Evolutionary conservation across 2,113 vertebrate species (phyloP).

Genomic region (Capreolus pygargus): DNA sequence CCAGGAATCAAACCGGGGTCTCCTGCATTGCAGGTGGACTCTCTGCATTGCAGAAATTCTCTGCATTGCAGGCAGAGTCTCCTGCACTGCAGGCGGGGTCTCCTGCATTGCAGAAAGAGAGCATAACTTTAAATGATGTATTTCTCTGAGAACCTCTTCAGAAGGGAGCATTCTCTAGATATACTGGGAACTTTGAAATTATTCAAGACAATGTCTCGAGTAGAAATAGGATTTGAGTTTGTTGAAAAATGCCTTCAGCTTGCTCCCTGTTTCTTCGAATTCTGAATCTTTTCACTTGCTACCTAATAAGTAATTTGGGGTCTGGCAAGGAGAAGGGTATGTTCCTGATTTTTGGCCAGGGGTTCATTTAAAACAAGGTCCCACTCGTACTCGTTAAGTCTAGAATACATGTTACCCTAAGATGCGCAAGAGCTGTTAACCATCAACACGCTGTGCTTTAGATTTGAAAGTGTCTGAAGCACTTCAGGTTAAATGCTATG

Average conservation of each 20-base stretch:
- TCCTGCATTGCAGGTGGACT: neutral
- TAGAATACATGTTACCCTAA: neutral
- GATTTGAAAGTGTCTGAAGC: neutral
- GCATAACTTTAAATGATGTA: neutral
- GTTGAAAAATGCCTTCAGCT: neutral
- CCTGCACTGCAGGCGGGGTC: neutral
- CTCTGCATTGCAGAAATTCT: neutral
- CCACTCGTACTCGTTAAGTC: neutral
- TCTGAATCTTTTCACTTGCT: neutral
- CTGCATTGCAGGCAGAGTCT: neutral
- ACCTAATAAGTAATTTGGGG: neutral
- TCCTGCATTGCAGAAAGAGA: neutral
- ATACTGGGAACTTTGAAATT: neutral
- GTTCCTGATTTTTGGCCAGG: neutral
- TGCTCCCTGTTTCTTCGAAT: neutral
- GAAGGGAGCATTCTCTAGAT: neutral
- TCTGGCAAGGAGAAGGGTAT: neutral
- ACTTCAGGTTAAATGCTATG: neutral
- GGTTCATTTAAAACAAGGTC: neutral
- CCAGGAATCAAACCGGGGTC: neutral
- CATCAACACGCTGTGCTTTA: neutral
- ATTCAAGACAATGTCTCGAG: neutral
- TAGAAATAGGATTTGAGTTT: neutral
- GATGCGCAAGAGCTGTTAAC: neutral
- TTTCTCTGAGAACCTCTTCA: neutral